phyloP scores from a whole-genome alignment of 2,113 vertebrate genomes.

The Nesogale talazaci region DNA sequence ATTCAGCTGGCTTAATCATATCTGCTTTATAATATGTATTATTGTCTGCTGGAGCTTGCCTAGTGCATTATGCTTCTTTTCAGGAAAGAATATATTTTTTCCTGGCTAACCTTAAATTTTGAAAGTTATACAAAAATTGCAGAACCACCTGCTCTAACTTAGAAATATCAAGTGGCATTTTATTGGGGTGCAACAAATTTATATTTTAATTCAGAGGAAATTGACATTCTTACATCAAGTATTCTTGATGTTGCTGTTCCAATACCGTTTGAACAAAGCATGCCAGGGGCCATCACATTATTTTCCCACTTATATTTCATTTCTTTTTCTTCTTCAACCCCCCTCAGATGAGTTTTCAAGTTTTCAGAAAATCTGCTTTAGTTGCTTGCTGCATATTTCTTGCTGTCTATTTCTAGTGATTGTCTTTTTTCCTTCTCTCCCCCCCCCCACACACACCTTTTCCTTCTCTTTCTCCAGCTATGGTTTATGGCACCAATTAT shows the following conservation, averaged over 20 bases:
- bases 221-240: constrained; percentile 59
- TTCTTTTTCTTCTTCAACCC: constrained; percentile 25
- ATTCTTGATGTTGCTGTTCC: constrained; percentile 29
- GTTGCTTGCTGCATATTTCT: neutral
- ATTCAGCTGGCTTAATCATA: constrained; percentile 33
- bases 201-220: constrained; percentile 58
- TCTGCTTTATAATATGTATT: constrained; percentile 55
- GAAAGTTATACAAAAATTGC: constrained; percentile 60
- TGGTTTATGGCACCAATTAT: neutral
- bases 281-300: neutral
- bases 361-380: constrained; percentile 23
- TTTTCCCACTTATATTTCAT: constrained; percentile 22
- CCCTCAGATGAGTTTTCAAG: constrained; percentile 15
- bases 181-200: constrained; percentile 56
- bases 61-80: constrained; percentile 46
- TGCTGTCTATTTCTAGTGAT: neutral
- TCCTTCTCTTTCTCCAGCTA: constrained; percentile 7
- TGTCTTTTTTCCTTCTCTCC: neutral
- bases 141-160: constrained; percentile 59
- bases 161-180: constrained; percentile 56
- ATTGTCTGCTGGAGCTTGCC: constrained; percentile 33
- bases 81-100: constrained; percentile 34
- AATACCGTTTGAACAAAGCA: constrained; percentile 2
- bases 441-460: too few species aligned
- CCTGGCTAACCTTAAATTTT: constrained; percentile 54